Percentiles rank a stretch among this genome's conserved stretches.
phyloP scores from a whole-genome alignment of 2,888 invertebrate species.

The Linnaemya tessellans region DNA sequence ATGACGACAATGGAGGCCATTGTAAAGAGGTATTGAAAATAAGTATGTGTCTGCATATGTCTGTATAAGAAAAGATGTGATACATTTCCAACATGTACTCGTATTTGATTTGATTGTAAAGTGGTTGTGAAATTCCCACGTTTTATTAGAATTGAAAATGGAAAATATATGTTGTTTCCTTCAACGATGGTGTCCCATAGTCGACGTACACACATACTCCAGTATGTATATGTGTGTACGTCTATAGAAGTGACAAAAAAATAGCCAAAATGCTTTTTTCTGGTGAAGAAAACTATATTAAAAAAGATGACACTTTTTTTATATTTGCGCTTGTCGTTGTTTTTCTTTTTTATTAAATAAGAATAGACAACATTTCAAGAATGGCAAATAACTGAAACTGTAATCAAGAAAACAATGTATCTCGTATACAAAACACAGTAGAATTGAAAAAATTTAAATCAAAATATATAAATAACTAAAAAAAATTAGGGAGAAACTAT shows the following conservation, averaged over 20 bases:
- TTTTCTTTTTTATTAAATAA: constrained; percentile 30
- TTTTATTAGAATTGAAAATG: constrained; percentile 70
- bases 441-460: not conserved
- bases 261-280: constrained; percentile 10
- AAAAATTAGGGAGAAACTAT: not conserved
- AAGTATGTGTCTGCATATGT: not conserved
- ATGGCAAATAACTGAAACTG: constrained; percentile 66
- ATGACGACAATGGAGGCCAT: constrained; percentile 42
- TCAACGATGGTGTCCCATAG: not conserved
- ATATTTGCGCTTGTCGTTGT: constrained; percentile 24
- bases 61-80: constrained; percentile 35
- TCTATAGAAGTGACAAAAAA: not conserved
- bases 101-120: constrained; percentile 71
- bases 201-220: too few species aligned
- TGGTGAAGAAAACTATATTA: constrained; percentile 27
- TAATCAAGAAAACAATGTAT: constrained; percentile 60
- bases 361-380: constrained; percentile 50
- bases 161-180: constrained; percentile 31
- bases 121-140: constrained; percentile 70
- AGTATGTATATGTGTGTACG: too few species aligned
- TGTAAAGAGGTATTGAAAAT: constrained; percentile 41
- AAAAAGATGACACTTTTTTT: constrained; percentile 58
- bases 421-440: not conserved
- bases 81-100: constrained; percentile 69
- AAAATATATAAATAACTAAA: not conserved